Evolutionary conservation across 2,113 vertebrate species (phyloP).

Genomic region (Boulengeromyrus knoepffleri): DNA sequence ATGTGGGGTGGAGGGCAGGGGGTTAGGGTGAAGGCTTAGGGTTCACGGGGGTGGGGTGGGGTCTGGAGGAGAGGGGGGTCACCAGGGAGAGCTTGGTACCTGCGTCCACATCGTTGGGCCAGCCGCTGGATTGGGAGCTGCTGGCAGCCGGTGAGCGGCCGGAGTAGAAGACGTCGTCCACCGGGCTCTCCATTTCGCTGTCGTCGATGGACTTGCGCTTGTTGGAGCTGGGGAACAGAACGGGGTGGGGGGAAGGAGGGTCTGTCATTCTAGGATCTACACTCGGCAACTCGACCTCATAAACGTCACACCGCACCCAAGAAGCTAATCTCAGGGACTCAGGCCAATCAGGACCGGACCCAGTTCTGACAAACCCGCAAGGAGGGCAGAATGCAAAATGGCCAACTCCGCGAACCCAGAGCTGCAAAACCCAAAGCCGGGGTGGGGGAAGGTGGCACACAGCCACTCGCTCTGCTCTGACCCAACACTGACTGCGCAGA

Average conservation of each 20-base stretch:
- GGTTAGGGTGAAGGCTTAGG: slow-evolving; percentile 21
- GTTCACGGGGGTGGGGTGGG: background rate
- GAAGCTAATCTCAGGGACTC: background rate
- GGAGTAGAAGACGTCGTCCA: slow-evolving; percentile 91
- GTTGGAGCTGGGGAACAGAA: slow-evolving; percentile 67
- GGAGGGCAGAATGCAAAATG: background rate
- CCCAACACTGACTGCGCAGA: background rate
- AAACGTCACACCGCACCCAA: background rate
- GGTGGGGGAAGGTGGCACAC: background rate
- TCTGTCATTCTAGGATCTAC: background rate
- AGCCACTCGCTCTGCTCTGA: background rate
- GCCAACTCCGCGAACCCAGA: background rate
- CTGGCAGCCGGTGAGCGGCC: slow-evolving; percentile 83
- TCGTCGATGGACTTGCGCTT: slow-evolving; percentile 93
- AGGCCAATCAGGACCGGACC: background rate
- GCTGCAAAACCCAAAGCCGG: background rate
- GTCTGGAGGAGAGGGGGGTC: background rate
- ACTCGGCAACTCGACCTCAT: background rate
- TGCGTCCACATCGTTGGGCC: slow-evolving; percentile 88
- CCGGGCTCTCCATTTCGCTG: slow-evolving; percentile 92
- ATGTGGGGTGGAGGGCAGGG: background rate
- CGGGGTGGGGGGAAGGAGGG: background rate
- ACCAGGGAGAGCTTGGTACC: slow-evolving; percentile 50
- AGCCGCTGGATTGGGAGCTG: slow-evolving; percentile 81
- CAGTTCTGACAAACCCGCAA: background rate